Evolutionary conservation across 2,113 vertebrate species (phyloP).

Genomic region (Anguilla japonica): DNA sequence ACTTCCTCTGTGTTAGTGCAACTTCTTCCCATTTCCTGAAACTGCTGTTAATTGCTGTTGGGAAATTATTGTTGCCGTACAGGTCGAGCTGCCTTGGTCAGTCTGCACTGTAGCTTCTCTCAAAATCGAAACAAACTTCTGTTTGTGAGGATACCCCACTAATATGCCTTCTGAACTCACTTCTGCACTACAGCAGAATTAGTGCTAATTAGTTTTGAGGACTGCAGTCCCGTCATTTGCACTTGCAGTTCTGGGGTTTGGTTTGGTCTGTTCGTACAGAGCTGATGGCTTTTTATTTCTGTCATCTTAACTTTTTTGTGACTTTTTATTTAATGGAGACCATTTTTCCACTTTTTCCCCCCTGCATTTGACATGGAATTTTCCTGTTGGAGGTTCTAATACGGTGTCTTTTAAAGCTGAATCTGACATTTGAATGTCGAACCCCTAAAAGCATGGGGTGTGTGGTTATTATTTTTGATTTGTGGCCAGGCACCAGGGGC

Average conservation of each 20-base stretch:
- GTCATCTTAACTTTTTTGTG: background rate
- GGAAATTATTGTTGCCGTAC: background rate
- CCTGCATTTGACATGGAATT: background rate
- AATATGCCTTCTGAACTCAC: background rate
- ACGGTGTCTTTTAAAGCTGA: background rate
- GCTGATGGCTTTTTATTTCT: background rate
- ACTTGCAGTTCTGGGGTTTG: background rate
- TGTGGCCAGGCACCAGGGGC: too few relatives aligned
- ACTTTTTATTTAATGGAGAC: background rate
- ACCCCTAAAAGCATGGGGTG: background rate
- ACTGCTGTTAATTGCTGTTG: background rate
- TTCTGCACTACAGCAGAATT: background rate
- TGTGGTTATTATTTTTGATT: background rate
- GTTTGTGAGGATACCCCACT: background rate
- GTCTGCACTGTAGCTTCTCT: background rate
- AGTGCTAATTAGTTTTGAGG: background rate
- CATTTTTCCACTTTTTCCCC: background rate
- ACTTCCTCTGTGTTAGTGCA: background rate
- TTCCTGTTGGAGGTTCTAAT: background rate
- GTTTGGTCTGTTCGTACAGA: background rate
- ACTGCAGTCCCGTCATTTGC: background rate
- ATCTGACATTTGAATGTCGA: background rate
- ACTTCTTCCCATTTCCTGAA: background rate
- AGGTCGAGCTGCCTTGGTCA: background rate
- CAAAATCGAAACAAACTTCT: background rate